Evolutionary conservation across 2,797 vertebrate species (phyloP), one percentile per base, ranked within the genome.

Genomic region (Alauda arvensis): DNA sequence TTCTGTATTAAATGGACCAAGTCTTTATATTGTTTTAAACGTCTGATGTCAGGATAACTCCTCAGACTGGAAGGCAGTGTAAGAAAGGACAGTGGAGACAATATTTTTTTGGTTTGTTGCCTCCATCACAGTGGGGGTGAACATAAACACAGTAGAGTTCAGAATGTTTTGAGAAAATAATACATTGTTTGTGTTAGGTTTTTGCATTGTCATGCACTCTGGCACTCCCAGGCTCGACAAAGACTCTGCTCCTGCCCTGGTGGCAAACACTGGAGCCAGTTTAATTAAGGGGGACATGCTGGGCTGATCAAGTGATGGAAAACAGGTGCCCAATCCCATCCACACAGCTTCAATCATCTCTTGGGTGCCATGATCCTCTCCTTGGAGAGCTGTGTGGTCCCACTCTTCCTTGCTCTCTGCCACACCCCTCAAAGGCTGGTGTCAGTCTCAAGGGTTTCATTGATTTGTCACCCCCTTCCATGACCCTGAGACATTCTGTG

Each of bases 401-500:
- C 39, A 24, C 45, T 17, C 42, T 51, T 40, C 61, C 56, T 39
- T 2, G 6, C 29, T 26, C 6, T 19, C 14, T 23, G 14, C 20
- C 23, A 25, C 2, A 37, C 3, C 6, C 2, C 6, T 1, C 31
- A 4, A 0, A 31, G n/a, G 31, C 13, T 21, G 12, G 6, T 55
- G 71, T 51, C 13, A 51, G 40, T 46, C 20, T 48, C 48, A 31
- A 17, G 53, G 10, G 3, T 37, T 83, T 45, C 49, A 75, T 7
- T 3, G 14, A 11, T 72, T 72, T 75, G 70, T 51, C 17, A 10
- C 31, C 6, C 31, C 12, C 4, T 67, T 59, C 33, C 5, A 3
- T 28, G 10, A 12, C 33, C 25, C 33, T 42, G 48, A 3, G 14
- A 15, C 5, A 8, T 80, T 69, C 65, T 77, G 6, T 23, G 69